These are phyloP conservation scores for Otocyon megalotis DNA, from an alignment of 2,113 vertebrate species.

Conservation along the genomic window DNA sequence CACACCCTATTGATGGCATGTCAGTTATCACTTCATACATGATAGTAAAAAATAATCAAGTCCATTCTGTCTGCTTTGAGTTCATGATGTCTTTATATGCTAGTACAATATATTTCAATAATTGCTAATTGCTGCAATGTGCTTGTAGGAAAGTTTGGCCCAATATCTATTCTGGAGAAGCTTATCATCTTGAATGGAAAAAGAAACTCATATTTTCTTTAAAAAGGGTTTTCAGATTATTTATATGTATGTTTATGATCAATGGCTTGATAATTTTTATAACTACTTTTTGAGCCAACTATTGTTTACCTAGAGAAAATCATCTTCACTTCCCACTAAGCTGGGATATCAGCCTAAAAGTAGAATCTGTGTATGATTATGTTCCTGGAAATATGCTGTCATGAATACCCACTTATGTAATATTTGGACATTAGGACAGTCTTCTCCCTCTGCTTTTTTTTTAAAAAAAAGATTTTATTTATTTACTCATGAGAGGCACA, in stretches of 20 bases:
- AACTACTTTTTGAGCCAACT: background rate
- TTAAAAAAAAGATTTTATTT: too few species aligned
- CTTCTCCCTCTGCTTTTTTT: background rate
- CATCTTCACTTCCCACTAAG: background rate
- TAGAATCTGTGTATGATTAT: background rate
- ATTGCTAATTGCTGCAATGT: background rate
- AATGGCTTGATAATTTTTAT: background rate
- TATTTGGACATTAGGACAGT: background rate
- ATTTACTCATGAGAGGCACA: too few species aligned
- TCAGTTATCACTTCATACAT: background rate
- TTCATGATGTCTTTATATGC: background rate
- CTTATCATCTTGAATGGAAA: background rate
- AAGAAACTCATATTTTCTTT: background rate
- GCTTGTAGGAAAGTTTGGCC: background rate
- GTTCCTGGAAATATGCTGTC: background rate
- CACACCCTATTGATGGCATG: background rate
- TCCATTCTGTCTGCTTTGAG: background rate
- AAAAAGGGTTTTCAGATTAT: conserved; percentile 36
- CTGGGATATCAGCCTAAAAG: background rate
- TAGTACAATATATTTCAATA: background rate
- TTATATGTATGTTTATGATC: background rate
- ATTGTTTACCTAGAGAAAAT: background rate
- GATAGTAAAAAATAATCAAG: background rate
- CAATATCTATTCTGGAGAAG: background rate
- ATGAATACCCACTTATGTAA: background rate